Evolutionary conservation across 2,797 vertebrate species (phyloP), one percentile per base, ranked within the genome.

Genomic region (Coranthus polyacanthus): DNA sequence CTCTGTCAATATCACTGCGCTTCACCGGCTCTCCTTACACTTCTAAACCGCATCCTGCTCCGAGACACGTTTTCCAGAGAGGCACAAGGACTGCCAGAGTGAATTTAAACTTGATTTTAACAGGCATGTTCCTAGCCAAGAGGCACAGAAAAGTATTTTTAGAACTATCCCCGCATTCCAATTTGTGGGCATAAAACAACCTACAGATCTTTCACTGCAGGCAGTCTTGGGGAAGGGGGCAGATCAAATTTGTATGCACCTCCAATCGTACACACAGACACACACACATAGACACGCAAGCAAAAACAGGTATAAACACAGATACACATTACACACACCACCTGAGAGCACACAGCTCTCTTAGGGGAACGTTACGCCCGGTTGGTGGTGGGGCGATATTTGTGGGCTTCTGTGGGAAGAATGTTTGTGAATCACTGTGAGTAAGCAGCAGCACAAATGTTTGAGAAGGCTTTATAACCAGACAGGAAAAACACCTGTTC

Each of bases 101-200:
- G 89, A 91, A 93, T 92, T 91, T 92, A 91, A 92, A 93, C 90
- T 91, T 93, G 92, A 94, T 93, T 90, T 92, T 92, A 94, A 93
- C 91, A 94, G 92, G 92, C 93, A 92, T 92, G 91, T 92, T 93
- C 89, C 81, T 88, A 37, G 90, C 93, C 91, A 56, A 82, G 82
- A 91, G 93, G 92, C 89, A 90, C 75, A 62, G 75, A 69, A 79
- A 90, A 90, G 79, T 94, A 94, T 94, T 94, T 94, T 93, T 94
- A 93, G 92, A 93, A 92, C 85, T 86, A 89, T 91, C 86, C 83
- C 92, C 79, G 88, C 92, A 91, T 91, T 88, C 80, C 88, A 91
- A 93, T 92, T 93, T 91, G 89, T 90, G 91, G 91, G 92, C 91
- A 92, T 91, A 89, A 90, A 93, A 92, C 89, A 92, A 92, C 90